Evolutionary conservation across 2,888 invertebrate genomes (phyloP).

Genomic region (Conistra vaccinii): DNA sequence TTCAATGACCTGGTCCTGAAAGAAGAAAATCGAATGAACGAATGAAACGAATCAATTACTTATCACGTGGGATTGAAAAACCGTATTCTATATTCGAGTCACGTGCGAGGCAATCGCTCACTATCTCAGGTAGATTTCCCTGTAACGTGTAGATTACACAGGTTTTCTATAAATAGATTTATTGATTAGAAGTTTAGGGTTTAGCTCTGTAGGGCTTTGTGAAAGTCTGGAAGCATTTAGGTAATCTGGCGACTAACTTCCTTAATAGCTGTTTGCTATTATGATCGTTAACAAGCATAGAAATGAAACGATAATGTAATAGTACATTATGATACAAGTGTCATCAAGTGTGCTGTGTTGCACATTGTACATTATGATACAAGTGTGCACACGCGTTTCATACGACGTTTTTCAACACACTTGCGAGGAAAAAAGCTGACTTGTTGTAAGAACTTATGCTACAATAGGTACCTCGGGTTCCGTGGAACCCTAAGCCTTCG

Average conservation of each 20-base stretch:
- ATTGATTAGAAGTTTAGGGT: constrained; percentile 30
- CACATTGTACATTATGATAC: too few species aligned
- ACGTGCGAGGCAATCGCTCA: constrained; percentile 51
- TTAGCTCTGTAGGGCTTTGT: not conserved
- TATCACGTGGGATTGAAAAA: constrained; percentile 51
- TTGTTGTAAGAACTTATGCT: too few species aligned
- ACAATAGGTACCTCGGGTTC: too few species aligned
- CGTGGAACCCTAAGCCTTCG: too few species aligned
- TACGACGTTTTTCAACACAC: too few species aligned
- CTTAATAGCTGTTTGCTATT: not conserved
- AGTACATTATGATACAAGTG: too few species aligned
- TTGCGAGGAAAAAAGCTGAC: too few species aligned
- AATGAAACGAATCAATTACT: constrained; percentile 46
- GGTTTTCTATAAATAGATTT: constrained; percentile 33
- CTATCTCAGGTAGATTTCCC: constrained; percentile 47
- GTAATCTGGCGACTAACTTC: not conserved
- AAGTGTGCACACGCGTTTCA: too few species aligned
- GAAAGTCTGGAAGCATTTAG: constrained; percentile 5
- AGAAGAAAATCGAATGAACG: constrained; percentile 35
- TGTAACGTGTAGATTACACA: constrained; percentile 26
- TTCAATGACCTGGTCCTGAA: constrained; percentile 22
- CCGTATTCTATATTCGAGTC: constrained; percentile 42
- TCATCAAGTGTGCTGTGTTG: too few species aligned
- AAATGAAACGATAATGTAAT: not conserved
- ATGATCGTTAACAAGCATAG: not conserved